Evolutionary conservation across 1,140 invertebrate genomes (phyloP).

Genomic region (Trichogramma pretiosum): DNA sequence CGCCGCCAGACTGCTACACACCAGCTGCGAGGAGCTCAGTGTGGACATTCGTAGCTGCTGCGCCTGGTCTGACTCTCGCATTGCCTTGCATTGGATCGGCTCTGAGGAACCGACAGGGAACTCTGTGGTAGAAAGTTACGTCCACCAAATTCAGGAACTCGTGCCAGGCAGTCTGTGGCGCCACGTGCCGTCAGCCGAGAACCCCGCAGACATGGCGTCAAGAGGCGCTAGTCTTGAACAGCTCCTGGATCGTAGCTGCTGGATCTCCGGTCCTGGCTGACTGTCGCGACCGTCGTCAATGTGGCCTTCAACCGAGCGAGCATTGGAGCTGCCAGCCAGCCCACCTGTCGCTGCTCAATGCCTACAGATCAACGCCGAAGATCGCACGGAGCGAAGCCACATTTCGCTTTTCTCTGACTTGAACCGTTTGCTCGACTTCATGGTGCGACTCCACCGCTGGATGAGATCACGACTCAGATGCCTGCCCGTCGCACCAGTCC

Average conservation of each 20-base stretch:
- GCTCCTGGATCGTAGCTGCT: not conserved
- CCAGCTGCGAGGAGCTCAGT: not conserved
- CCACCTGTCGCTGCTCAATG: not conserved
- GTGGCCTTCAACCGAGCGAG: not conserved
- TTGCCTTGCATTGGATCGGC: not conserved
- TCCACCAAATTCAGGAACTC: no score
- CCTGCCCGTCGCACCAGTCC: no score
- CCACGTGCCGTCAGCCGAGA: conserved; percentile 21
- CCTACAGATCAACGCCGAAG: no score
- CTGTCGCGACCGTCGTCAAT: not conserved
- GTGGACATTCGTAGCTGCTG: not conserved
- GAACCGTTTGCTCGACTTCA: not conserved
- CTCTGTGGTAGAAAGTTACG: no score
- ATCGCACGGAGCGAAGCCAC: no score
- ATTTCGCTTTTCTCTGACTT: not conserved
- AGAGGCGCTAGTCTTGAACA: conserved; percentile 14
- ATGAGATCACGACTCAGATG: no score
- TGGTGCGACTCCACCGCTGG: no score
- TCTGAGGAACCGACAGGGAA: not conserved
- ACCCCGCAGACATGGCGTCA: conserved; percentile 11
- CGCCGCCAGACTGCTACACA: not conserved
- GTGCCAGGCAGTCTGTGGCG: conserved; percentile 17
- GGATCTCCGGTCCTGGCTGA: conserved; percentile 14
- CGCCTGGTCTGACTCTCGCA: no score
- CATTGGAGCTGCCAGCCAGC: not conserved